These are phyloP conservation scores for Tychaedon coryphoeus DNA, from an alignment of 2,113 vertebrate genomes.

Conservation along the genomic window DNA sequence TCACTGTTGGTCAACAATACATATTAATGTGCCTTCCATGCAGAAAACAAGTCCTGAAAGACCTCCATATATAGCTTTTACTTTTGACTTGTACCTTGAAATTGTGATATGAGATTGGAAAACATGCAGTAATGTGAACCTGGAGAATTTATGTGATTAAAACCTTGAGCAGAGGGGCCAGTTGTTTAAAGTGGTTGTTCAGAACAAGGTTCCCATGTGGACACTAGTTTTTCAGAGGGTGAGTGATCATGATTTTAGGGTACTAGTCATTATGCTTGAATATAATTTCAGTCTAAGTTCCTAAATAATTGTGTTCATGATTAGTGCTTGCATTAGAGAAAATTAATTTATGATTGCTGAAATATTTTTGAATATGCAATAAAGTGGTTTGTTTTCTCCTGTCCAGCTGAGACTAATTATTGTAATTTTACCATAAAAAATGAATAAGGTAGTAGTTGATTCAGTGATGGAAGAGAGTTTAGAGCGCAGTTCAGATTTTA, in stretches of 20 bases:
- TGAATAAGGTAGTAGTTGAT: neutral
- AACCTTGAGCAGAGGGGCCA: neutral
- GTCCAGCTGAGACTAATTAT: neutral
- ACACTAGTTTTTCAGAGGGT: neutral
- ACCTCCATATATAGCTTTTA: neutral
- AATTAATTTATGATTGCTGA: neutral
- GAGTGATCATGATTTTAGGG: neutral
- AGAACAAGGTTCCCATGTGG: neutral
- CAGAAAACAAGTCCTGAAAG: neutral
- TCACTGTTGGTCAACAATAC: neutral
- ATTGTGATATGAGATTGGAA: neutral
- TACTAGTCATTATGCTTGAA: neutral
- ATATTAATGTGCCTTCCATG: neutral
- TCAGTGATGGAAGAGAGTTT: neutral
- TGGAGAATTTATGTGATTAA: neutral
- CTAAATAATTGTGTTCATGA: neutral
- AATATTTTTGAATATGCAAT: neutral
- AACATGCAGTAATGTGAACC: neutral
- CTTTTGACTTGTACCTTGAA: neutral
- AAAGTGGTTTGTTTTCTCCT: neutral
- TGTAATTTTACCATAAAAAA: neutral
- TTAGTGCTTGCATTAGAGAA: neutral
- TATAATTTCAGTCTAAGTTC: neutral
- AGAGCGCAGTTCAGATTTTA: neutral
- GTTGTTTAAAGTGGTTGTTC: neutral